Evolutionary conservation across 35 echinoderm and acorn worm genomes (phyloP).

Genomic region (Apostichopus japonicus): DNA sequence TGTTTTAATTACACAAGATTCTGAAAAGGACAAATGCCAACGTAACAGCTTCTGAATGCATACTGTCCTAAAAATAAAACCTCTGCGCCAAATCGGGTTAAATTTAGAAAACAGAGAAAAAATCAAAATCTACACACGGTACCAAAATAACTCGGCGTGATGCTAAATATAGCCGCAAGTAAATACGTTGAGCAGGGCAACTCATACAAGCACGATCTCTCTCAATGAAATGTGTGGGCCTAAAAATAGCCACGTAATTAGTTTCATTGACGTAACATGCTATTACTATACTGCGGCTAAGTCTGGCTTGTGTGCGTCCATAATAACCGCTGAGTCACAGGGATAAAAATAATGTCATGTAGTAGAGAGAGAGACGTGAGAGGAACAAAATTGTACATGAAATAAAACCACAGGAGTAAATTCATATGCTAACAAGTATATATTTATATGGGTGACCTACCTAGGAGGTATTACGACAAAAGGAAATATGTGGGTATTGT

Average conservation of each 20-base stretch:
- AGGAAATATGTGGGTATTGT: background rate
- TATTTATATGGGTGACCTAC: background rate
- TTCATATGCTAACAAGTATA: background rate
- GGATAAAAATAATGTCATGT: conserved; percentile 14
- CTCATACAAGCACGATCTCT: conserved; percentile 18
- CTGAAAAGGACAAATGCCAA: conserved; percentile 1
- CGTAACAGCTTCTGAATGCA: conserved; percentile 28
- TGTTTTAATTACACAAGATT: background rate
- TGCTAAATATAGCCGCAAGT: conserved; percentile 16
- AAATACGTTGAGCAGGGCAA: conserved; percentile 6
- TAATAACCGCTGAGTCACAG: conserved; percentile 18
- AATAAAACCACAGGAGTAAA: background rate
- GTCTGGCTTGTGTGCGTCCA: background rate
- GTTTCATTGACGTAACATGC: conserved; percentile 43
- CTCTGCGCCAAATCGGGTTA: conserved; percentile 33
- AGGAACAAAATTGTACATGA: background rate
- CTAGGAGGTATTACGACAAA: conserved; percentile 25
- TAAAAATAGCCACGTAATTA: conserved; percentile 37
- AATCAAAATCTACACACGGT: conserved; percentile 1
- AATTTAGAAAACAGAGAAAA: conserved; percentile 40
- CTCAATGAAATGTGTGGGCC: conserved; percentile 40
- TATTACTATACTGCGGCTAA: background rate
- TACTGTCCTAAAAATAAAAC: conserved; percentile 35
- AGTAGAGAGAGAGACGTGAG: background rate
- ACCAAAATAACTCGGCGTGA: conserved; percentile 31